phyloP scores from a whole-genome alignment of 2,888 invertebrate genomes.

The Cerastis leucographa region DNA sequence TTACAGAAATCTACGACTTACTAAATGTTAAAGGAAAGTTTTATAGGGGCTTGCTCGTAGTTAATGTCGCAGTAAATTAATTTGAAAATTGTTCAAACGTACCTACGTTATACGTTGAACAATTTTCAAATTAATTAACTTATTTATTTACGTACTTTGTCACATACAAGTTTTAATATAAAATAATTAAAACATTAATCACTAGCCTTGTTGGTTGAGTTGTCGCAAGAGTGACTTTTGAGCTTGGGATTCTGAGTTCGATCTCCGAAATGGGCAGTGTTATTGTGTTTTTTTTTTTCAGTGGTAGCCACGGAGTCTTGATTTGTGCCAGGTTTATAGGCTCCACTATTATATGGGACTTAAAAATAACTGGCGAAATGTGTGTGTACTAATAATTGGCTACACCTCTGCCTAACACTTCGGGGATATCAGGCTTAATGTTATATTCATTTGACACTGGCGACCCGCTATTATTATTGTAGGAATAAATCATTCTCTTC shows the following conservation, averaged over 20 bases:
- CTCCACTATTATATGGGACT: not conserved
- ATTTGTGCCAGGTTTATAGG: not conserved
- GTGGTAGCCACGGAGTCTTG: not conserved
- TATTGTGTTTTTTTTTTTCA: too few species aligned
- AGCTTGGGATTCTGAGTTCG: too few species aligned
- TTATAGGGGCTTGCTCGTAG: constrained; percentile 12
- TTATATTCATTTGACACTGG: too few species aligned
- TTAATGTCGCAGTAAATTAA: constrained; percentile 1
- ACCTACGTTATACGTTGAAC: too few species aligned
- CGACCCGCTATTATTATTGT: not conserved
- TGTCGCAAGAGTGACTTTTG: too few species aligned
- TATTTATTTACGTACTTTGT: not conserved
- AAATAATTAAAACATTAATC: not conserved
- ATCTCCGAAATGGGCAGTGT: too few species aligned
- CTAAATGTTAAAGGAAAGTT: constrained; percentile 6
- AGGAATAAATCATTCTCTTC: not conserved
- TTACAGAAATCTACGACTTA: not conserved
- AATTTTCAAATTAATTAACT: too few species aligned
- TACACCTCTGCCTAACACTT: too few species aligned
- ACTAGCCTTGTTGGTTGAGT: not conserved
- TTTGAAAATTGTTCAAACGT: not conserved
- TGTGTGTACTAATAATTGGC: not conserved
- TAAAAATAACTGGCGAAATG: not conserved
- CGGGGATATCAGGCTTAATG: too few species aligned
- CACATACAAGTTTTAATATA: not conserved